phyloP scores from a whole-genome alignment of 92 coral and sea anemone genomes.

The Metridium senile region DNA sequence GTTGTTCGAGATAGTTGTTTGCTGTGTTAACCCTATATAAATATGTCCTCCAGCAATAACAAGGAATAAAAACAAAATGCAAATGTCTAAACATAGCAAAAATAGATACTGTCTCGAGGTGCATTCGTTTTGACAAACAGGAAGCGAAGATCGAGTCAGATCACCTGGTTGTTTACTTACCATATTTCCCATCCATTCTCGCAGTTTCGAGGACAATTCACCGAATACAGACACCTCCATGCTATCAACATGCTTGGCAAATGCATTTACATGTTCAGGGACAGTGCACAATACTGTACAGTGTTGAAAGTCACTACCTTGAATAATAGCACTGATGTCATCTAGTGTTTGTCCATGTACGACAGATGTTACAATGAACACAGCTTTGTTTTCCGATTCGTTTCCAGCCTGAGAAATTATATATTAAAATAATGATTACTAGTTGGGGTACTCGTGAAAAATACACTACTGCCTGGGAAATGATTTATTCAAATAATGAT shows the following conservation, averaged over 20 bases:
- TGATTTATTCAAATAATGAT: too few relatives aligned
- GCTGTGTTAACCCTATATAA: too few relatives aligned
- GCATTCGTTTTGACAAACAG: too few relatives aligned
- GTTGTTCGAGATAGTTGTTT: too few relatives aligned
- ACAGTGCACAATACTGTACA: constrained; percentile 81
- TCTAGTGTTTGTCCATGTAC: constrained; percentile 78
- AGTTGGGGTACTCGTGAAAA: too few relatives aligned
- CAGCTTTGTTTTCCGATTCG: constrained; percentile 93
- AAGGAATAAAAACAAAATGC: too few relatives aligned
- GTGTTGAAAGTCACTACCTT: constrained; percentile 93
- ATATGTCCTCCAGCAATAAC: too few relatives aligned
- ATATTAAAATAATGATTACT: too few relatives aligned
- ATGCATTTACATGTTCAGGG: constrained; percentile 73
- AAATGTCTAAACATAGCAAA: too few relatives aligned
- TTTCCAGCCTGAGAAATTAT: constrained; percentile 67
- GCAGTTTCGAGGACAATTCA: constrained; percentile 70
- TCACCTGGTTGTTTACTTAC: constrained; percentile 30
- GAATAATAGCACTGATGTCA: constrained; percentile 66
- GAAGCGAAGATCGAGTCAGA: too few relatives aligned
- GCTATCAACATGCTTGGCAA: constrained; percentile 60
- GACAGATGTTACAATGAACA: constrained; percentile 79
- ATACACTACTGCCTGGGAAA: too few relatives aligned
- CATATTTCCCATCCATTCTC: constrained; percentile 96
- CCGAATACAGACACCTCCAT: constrained; percentile 79
- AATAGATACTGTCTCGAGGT: too few relatives aligned